Percentiles rank a stretch among this genome's conserved stretches.
Evolutionary conservation across 2,888 invertebrate genomes (phyloP).

Genomic region (Pyrocoelia pectoralis): DNA sequence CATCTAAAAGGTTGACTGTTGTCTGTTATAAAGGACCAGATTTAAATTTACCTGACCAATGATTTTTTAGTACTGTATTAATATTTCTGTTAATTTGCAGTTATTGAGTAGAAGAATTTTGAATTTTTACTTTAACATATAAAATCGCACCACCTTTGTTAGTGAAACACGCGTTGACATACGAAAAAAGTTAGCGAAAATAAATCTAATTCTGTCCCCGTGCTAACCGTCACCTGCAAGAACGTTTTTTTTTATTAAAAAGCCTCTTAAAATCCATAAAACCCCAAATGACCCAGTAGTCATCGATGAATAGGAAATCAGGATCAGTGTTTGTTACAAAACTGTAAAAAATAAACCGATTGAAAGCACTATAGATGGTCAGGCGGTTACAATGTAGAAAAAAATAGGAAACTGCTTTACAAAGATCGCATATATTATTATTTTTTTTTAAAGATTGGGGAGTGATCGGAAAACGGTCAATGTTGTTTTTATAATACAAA

Average conservation of each 20-base stretch:
- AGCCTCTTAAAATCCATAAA: conserved; percentile 30
- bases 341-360: conserved; percentile 35
- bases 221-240: conserved; percentile 31
- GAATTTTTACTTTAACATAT: no score
- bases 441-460: conserved; percentile 51
- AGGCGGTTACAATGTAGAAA: conserved; percentile 24
- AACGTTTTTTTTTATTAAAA: conserved; percentile 22
- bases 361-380: conserved; percentile 25
- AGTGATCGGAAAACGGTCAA: conserved; percentile 54
- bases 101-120: no score
- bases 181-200: conserved; percentile 6
- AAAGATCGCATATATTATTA: conserved; percentile 53
- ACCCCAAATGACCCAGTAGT: conserved; percentile 29
- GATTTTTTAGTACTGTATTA: no score
- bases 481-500: conserved; percentile 45
- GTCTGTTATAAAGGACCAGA: no score
- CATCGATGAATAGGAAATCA: conserved; percentile 30
- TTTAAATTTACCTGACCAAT: no score
- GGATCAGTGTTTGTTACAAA: conserved; percentile 29
- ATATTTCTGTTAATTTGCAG: no score
- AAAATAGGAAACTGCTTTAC: conserved; percentile 33
- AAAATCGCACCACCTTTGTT: no score
- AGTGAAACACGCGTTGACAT: not conserved
- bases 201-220: conserved; percentile 24
- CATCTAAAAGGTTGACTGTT: no score